These are phyloP conservation scores for Drosophila serrata DNA, from an alignment of 1,140 invertebrate genomes.

Conservation along the genomic window DNA sequence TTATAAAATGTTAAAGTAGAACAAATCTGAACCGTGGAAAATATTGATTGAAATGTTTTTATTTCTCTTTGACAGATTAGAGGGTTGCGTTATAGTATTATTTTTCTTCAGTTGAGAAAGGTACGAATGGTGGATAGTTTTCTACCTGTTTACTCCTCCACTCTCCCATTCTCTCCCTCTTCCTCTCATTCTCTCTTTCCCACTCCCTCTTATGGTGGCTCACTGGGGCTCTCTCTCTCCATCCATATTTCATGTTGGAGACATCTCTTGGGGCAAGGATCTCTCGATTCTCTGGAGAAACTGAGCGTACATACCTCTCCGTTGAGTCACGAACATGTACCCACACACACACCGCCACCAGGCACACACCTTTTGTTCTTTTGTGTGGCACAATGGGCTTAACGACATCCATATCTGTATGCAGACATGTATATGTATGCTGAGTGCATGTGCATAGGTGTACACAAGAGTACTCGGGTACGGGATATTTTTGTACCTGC, in stretches of 20 bases:
- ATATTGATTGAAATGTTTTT: slow-evolving; percentile 7
- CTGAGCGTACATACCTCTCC: slow-evolving; percentile 48
- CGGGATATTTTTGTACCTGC: slow-evolving; percentile 45
- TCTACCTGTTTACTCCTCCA: slow-evolving; percentile 49
- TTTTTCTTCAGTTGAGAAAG: slow-evolving; percentile 12
- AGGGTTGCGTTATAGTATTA: slow-evolving; percentile 13
- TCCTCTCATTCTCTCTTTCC: not conserved
- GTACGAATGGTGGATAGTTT: slow-evolving; percentile 27
- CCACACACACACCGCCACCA: slow-evolving; percentile 17
- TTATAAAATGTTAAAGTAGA: not conserved
- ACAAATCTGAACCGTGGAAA: not conserved
- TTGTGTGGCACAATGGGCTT: slow-evolving; percentile 73
- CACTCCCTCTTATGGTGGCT: too few relatives aligned
- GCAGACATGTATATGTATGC: slow-evolving; percentile 1
- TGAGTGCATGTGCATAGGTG: slow-evolving; percentile 19
- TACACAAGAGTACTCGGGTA: slow-evolving; percentile 21
- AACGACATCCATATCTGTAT: slow-evolving; percentile 35
- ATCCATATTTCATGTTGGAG: slow-evolving; percentile 20
- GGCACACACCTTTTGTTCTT: slow-evolving; percentile 67
- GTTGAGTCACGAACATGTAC: slow-evolving; percentile 62
- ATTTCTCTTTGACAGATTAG: slow-evolving; percentile 4
- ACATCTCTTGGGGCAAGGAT: slow-evolving; percentile 47
- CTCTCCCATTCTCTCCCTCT: not conserved
- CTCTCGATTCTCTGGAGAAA: slow-evolving; percentile 18
- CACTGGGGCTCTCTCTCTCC: slow-evolving; percentile 2